Percentiles rank a stretch among this genome's conserved stretches.
Evolutionary conservation across 1,140 invertebrate genomes (phyloP).

Genomic region (Bombus consobrinus): DNA sequence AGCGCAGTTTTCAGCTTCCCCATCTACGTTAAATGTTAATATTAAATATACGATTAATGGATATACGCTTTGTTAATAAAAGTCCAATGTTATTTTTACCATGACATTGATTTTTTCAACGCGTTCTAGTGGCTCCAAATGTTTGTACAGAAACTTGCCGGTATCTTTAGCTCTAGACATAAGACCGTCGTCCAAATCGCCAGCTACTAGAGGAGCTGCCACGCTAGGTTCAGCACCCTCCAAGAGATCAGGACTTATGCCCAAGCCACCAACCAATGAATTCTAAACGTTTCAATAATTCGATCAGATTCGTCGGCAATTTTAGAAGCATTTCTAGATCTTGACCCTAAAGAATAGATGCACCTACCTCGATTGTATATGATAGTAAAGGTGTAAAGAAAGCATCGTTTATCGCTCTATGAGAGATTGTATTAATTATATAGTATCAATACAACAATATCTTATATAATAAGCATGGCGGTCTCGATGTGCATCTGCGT

Average conservation of each 20-base stretch:
- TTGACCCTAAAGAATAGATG: conserved; percentile 30
- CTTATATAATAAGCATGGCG: conserved; percentile 11
- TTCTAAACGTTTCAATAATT: conserved; percentile 76
- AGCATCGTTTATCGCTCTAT: conserved; percentile 19
- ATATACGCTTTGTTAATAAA: background rate
- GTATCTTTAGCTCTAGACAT: conserved; percentile 91
- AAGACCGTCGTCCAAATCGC: conserved; percentile 87
- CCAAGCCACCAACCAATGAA: conserved; percentile 80
- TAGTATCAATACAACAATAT: conserved; percentile 9
- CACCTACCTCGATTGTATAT: conserved; percentile 22
- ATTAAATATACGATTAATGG: background rate
- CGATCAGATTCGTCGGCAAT: conserved; percentile 43
- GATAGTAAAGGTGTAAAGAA: conserved; percentile 10
- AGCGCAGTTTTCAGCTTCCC: conserved; percentile 89
- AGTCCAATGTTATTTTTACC: conserved; percentile 80
- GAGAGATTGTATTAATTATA: conserved; percentile 2
- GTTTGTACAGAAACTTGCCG: conserved; percentile 88
- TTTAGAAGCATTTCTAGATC: background rate
- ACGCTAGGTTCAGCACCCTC: conserved; percentile 80
- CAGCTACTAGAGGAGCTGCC: conserved; percentile 83
- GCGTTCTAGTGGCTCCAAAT: conserved; percentile 85
- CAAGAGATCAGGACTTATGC: conserved; percentile 80
- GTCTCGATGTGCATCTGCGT: conserved; percentile 16
- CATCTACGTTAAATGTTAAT: conserved; percentile 83
- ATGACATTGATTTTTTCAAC: conserved; percentile 88